Base-by-base conservation (phyloP, 2,888 invertebrate species). In the Acanthosepion lycidas region DNA sequence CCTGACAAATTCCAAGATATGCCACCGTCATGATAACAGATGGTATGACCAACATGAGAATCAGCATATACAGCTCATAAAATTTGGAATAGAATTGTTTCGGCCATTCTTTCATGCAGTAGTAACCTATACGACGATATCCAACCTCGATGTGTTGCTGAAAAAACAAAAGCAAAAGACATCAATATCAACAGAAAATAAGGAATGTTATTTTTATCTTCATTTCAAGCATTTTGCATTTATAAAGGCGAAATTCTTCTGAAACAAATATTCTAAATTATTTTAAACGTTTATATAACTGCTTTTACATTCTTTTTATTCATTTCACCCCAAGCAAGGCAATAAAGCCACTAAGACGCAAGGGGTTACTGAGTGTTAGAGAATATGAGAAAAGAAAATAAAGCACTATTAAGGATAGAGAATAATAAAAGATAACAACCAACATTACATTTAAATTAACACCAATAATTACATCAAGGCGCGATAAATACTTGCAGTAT, bases 11-110 rank as follows among this genome's bases (percentile, higher is more conserved):
- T 95, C 98, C 98, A 12, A 98, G 97, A 96, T 98, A 98, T 93
- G 98, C 98, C 95, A 98, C 98, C 0, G 98, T 98, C 98, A 98
- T 98, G 94, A 98, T 98, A 59, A 97, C 97, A 33, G 98, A 98
- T 0, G 98, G 98, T 53, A 98, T 97, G 12, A 98, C 96, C 93
- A 98, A 97, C 42, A 98, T 98, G 59, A 98, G 96, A 5, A 98
- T 96, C 33, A 98, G 97, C 98, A 98, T 98, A 97, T 98, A 98
- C 8, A 98, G 96, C 96, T 98, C 98, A 96, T 98, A 98, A 91
- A 98, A 97, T 64, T 95, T 95, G 48, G 95, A 95, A 94, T 95
- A 96, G 28, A 95, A 26, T 26, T 95, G 95, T 18, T 94, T 95
- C 8, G 95, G 48, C 97, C 98, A 98, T 95, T 98, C 97, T 64